Base-by-base conservation (phyloP, 2,888 invertebrate genomes). In the Epinotia ramella region DNA sequence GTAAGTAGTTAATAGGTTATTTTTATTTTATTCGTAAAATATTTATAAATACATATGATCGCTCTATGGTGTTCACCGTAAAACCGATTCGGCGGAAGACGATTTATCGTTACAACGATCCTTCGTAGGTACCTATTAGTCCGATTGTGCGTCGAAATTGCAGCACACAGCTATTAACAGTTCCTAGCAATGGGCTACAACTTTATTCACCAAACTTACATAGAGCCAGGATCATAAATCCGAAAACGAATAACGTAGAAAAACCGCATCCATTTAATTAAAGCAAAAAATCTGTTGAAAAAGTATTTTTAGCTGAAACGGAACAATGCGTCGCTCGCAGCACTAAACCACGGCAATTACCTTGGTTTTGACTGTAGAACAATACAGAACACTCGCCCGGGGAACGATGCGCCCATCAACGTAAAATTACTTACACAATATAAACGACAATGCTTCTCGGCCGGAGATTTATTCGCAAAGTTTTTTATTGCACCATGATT, bases 271-370 rank as follows among this genome's bases (percentile, higher is more conserved):
- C 74, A 62, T 71, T 75, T 70, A 75, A 75, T 71, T 70, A 75
- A 67, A 76, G 76, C 71, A 62, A 72, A 72, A 66, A 62, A 72
- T 24, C 57, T 46, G 72, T 57, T 66, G 70, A 76, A 81, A 83
- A 85, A 83, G 80, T 81, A 82, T 79, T 81, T 83, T 79, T 71
- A 82, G 80, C 81, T 83, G 82, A 82, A 81, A 76, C 77, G 79
- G 83, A 83, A 83, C 82, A 82, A 81, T 80, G 83, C 84, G 85
- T 84, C 86, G 86, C 62, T 57, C 67, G 72, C 73, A 49, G 64
- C 76, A 73, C 73, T 76, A 76, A 71, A 71, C 73, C 73, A 73
- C 76, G 68, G 64, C 76, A 76, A 76, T 76, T 76, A 76, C 76
- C 76, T 76, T 73, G 73, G 76, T 73, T 76, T 77, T 75, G 65